phyloP scores from a whole-genome alignment of 2,113 vertebrate genomes.

The Sapayoa aenigma region DNA sequence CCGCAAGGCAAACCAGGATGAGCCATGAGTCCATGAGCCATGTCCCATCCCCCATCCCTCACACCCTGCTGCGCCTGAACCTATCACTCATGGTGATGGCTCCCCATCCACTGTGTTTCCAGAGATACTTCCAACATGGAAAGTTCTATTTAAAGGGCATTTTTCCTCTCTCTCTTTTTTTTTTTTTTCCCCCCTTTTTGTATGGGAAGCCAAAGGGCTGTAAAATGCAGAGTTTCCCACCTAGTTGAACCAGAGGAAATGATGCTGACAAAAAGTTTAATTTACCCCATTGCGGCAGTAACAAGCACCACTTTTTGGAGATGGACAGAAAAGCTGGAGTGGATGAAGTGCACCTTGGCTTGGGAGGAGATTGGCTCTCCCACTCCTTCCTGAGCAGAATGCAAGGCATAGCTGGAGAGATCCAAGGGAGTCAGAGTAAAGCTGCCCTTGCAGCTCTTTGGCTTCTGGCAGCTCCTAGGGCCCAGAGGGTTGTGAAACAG shows the following conservation, averaged over 20 bases:
- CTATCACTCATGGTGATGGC: neutral
- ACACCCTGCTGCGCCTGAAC: neutral
- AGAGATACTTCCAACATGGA: conserved; percentile 59
- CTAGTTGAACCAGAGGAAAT: conserved; percentile 43
- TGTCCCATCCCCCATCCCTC: neutral
- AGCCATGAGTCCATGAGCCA: neutral
- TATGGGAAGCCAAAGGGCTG: conserved; percentile 8
- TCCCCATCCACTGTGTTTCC: conserved; percentile 23
- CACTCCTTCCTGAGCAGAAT: neutral
- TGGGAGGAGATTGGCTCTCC: neutral
- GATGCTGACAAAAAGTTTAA: conserved; percentile 31
- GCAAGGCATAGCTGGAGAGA: neutral
- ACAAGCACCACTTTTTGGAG: neutral
- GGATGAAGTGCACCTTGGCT: neutral
- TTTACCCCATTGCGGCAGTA: neutral
- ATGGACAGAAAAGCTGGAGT: neutral
- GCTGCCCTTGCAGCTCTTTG: neutral
- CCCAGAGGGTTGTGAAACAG: neutral
- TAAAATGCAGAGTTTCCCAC: conserved; percentile 50
- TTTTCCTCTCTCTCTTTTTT: neutral
- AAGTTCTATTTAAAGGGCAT: conserved; percentile 61
- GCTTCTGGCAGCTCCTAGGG: neutral
- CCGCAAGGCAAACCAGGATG: neutral
- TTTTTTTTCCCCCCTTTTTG: neutral
- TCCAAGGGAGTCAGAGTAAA: neutral